phyloP scores from a whole-genome alignment of 2,113 vertebrate species.

The Psephotus haematonotus region DNA sequence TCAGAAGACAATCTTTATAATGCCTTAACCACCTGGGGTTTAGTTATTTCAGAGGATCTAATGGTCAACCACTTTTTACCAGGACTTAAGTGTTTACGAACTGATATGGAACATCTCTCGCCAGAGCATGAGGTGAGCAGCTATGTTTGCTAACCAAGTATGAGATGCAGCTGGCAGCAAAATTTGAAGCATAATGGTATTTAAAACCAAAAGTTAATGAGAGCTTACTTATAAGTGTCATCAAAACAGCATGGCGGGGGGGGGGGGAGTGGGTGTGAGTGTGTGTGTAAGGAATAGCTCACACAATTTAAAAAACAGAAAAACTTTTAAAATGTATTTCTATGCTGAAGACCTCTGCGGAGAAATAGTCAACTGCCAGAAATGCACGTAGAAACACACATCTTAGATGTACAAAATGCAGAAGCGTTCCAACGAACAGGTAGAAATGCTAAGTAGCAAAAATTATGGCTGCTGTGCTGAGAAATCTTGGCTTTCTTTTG shows the following conservation, averaged over 20 bases:
- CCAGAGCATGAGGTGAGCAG: conserved; percentile 93
- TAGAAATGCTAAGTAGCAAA: neutral
- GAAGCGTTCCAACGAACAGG: neutral
- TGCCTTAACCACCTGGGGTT: conserved; percentile 76
- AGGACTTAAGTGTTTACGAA: conserved; percentile 92
- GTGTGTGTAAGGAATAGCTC: neutral
- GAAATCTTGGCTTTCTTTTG: neutral
- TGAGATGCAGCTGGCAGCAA: neutral
- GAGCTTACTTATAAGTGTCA: neutral
- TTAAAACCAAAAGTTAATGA: neutral
- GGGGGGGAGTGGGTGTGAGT: too few relatives aligned
- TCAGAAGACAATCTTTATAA: neutral
- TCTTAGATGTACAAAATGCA: neutral
- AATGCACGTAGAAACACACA: neutral
- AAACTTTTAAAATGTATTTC: neutral
- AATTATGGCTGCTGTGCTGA: neutral
- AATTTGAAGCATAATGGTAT: neutral
- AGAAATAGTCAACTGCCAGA: neutral
- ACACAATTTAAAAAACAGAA: neutral
- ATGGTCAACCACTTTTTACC: conserved; percentile 98
- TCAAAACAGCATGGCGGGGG: neutral
- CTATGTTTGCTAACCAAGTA: neutral
- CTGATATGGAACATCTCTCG: conserved; percentile 97
- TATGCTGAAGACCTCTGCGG: neutral
- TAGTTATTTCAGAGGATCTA: conserved; percentile 98